Evolutionary conservation across 2,888 invertebrate genomes (phyloP).

Genomic region (Pterobdella sp.): DNA sequence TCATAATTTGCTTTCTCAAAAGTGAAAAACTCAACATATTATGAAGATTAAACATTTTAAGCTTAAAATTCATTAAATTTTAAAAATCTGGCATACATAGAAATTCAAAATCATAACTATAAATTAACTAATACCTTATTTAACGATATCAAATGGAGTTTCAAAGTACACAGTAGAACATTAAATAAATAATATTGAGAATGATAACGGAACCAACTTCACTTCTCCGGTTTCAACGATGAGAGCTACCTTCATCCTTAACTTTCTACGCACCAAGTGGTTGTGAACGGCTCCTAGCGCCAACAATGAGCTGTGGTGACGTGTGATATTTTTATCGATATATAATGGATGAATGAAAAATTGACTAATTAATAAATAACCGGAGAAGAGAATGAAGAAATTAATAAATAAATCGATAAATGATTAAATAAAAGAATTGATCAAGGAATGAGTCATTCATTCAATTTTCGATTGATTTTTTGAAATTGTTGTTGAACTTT

Average conservation of each 20-base stretch:
- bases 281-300: slow-evolving; percentile 90
- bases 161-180: background rate
- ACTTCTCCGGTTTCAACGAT: slow-evolving; percentile 89
- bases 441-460: background rate
- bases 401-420: background rate
- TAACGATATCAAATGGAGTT: background rate
- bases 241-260: slow-evolving; percentile 89
- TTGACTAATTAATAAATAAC: background rate
- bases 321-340: no score
- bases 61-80: background rate
- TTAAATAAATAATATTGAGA: background rate
- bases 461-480: no score
- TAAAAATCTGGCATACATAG: background rate
- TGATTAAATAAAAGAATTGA: background rate
- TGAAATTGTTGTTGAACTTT: no score
- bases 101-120: background rate
- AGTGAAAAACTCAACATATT: background rate
- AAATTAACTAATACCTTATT: background rate
- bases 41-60: background rate
- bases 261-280: slow-evolving; percentile 84
- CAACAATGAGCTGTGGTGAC: slow-evolving; percentile 66
- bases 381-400: background rate
- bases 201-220: slow-evolving; percentile 45
- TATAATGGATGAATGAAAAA: background rate
- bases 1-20: no score